These are phyloP conservation scores for Boulengeromyrus knoepffleri DNA, from an alignment of 2,113 vertebrate species.

Conservation along the genomic window DNA sequence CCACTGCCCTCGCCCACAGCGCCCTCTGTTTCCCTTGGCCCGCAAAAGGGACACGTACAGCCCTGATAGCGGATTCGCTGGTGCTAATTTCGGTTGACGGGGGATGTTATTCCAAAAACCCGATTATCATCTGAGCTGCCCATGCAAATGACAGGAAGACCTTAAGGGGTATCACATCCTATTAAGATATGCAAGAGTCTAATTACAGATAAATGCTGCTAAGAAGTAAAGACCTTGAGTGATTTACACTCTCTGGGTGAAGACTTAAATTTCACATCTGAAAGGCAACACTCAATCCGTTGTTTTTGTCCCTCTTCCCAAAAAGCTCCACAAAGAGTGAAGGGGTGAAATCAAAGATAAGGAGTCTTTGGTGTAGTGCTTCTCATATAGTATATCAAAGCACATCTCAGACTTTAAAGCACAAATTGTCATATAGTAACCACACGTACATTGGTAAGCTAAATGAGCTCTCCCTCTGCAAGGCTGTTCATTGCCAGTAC, in stretches of 20 bases:
- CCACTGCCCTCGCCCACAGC: slow-evolving; percentile 17
- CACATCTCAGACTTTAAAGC: background rate
- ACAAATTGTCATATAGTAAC: background rate
- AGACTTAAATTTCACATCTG: slow-evolving; percentile 5
- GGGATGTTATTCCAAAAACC: slow-evolving; percentile 44
- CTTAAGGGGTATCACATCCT: slow-evolving; percentile 66
- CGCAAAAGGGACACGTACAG: slow-evolving; percentile 49
- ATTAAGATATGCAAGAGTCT: slow-evolving; percentile 63
- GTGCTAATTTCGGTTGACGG: slow-evolving; percentile 59
- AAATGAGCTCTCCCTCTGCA: background rate
- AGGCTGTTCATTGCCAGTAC: background rate
- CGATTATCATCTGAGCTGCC: slow-evolving; percentile 60
- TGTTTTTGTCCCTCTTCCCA: background rate
- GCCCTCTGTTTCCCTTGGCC: slow-evolving; percentile 25
- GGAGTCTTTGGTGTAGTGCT: background rate
- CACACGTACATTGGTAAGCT: background rate
- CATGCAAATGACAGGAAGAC: slow-evolving; percentile 64
- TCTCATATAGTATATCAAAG: background rate
- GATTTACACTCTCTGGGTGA: slow-evolving; percentile 27
- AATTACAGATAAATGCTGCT: slow-evolving; percentile 67
- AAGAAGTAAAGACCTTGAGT: slow-evolving; percentile 51
- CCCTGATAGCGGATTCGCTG: slow-evolving; percentile 49
- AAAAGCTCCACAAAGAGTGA: background rate
- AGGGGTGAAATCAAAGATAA: background rate
- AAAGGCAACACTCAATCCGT: background rate